Evolutionary conservation across 2,113 vertebrate genomes (phyloP).

Genomic region (Parotia lawesii): DNA sequence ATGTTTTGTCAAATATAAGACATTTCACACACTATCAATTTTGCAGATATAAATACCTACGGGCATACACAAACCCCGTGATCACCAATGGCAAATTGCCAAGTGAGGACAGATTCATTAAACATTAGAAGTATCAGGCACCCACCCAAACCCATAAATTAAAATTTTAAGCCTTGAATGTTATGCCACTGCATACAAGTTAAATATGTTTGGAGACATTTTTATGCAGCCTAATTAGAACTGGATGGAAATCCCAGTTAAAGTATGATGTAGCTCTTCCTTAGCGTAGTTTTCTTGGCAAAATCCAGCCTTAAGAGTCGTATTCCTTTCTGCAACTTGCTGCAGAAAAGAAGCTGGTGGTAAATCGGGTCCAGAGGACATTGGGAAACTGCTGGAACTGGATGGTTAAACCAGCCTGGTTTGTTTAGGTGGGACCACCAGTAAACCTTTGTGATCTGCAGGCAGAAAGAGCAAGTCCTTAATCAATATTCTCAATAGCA

Average conservation of each 20-base stretch:
- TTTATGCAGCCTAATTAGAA: conserved; percentile 52
- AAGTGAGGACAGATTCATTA: conserved; percentile 53
- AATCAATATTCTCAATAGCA: background rate
- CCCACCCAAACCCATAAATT: conserved; percentile 39
- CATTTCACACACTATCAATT: conserved; percentile 59
- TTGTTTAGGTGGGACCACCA: background rate
- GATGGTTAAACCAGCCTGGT: background rate
- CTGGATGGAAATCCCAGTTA: conserved; percentile 35
- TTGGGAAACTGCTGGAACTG: background rate
- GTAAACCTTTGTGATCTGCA: conserved; percentile 25
- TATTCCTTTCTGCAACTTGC: conserved; percentile 47
- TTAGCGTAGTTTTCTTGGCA: background rate
- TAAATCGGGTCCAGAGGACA: background rate
- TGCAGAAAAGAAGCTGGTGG: conserved; percentile 2
- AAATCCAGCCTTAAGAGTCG: background rate
- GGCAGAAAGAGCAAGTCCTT: background rate
- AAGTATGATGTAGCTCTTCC: conserved; percentile 32
- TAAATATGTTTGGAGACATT: conserved; percentile 40
- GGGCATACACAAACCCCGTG: conserved; percentile 24
- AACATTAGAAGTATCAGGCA: conserved; percentile 46
- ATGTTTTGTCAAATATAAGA: conserved; percentile 53
- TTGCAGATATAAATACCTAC: conserved; percentile 57
- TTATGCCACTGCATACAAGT: background rate
- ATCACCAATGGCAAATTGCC: conserved; percentile 45
- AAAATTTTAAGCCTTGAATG: conserved; percentile 33